Conservation (phyloP, 2,888 invertebrate genomes). For the Bursaphelenchus okinawaensis region DNA sequence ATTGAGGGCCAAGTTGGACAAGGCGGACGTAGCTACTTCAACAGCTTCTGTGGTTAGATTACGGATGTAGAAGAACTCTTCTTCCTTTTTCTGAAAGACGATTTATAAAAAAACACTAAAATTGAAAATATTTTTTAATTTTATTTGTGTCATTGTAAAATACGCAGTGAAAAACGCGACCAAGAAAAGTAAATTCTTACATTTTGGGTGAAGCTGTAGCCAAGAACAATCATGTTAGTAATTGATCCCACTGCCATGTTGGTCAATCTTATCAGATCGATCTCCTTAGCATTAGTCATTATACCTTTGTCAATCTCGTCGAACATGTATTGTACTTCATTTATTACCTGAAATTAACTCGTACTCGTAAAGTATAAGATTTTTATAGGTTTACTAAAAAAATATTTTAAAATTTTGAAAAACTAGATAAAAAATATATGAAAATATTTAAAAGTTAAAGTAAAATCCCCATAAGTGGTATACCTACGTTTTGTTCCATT, state of each 20-base stretch:
- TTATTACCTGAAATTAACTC: not conserved
- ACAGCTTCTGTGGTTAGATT: not conserved
- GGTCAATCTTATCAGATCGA: conserved; percentile 1
- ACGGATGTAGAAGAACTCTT: conserved; percentile 9
- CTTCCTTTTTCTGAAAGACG: conserved; percentile 5
- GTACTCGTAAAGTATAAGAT: too few species aligned
- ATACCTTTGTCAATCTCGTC: not conserved
- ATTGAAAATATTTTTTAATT: too few species aligned
- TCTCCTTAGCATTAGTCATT: not conserved
- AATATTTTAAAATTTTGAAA: not conserved
- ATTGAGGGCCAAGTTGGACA: not conserved
- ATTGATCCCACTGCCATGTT: conserved; percentile 5
- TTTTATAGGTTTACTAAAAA: not conserved
- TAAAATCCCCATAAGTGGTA: too few species aligned
- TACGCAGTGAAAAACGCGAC: too few species aligned
- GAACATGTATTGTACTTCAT: conserved; percentile 6
- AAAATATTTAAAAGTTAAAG: not conserved
- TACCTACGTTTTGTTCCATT: conserved; percentile 2
- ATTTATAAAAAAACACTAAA: too few species aligned
- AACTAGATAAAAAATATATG: not conserved
- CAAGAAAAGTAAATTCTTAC: too few species aligned
- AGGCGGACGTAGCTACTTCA: not conserved
- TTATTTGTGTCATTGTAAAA: too few species aligned
- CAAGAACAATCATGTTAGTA: not conserved
- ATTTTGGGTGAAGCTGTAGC: not conserved